Conservation (phyloP, 1,140 invertebrate species). For the Drosophila oshimai region DNA sequence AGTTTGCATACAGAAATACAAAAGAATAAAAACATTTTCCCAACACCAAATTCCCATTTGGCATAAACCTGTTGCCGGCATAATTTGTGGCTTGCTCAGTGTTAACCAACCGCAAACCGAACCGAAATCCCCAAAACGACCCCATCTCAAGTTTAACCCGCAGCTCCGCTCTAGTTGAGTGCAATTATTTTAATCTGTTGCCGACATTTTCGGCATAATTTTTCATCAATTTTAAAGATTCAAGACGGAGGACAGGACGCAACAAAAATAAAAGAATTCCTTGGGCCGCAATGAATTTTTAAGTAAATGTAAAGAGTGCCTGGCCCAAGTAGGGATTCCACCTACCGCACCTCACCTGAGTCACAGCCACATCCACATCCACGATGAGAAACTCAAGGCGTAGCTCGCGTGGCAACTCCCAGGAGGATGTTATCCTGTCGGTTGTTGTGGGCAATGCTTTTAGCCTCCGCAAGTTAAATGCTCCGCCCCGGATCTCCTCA, state of each 20-base stretch:
- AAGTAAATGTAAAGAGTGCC: constrained; percentile 71
- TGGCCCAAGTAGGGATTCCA: constrained; percentile 6
- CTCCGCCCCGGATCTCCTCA: constrained; percentile 20
- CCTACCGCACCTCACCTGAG: background rate
- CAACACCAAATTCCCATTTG: constrained; percentile 58
- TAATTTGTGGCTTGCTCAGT: constrained; percentile 43
- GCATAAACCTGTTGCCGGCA: constrained; percentile 61
- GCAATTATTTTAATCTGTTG: constrained; percentile 77
- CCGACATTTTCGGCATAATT: constrained; percentile 72
- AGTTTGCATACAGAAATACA: constrained; percentile 63
- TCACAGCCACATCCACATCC: background rate
- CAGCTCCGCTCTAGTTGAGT: constrained; percentile 21
- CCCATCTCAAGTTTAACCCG: background rate
- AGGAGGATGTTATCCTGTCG: constrained; percentile 49
- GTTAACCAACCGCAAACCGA: constrained; percentile 14
- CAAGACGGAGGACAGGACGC: constrained; percentile 7
- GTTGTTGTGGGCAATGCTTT: constrained; percentile 61
- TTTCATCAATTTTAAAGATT: constrained; percentile 62
- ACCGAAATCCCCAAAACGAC: background rate
- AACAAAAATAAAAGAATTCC: constrained; percentile 72
- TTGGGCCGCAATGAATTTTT: constrained; percentile 75
- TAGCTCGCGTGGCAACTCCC: constrained; percentile 65
- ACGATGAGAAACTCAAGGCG: background rate
- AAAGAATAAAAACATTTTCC: constrained; percentile 40
- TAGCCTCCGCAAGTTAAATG: constrained; percentile 65